phyloP scores from a whole-genome alignment of 2,113 vertebrate genomes.

The Arenaria interpres region DNA sequence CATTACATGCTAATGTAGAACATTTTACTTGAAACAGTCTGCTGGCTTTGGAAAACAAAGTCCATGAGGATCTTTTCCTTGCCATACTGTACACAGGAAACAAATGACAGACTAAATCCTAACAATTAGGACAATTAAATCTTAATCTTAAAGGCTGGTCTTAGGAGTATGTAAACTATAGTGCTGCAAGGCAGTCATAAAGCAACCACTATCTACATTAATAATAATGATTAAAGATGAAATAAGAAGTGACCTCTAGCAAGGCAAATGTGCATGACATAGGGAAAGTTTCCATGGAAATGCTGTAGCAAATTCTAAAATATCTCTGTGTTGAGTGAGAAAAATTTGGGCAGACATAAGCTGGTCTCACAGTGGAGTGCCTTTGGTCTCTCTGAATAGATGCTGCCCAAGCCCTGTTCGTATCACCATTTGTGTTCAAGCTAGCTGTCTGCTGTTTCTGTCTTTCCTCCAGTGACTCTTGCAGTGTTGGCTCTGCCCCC shows the following conservation, averaged over 20 bases:
- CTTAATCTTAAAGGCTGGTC: not conserved
- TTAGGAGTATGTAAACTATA: not conserved
- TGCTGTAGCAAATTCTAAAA: not conserved
- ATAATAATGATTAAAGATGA: not conserved
- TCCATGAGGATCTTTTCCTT: not conserved
- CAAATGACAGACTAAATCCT: not conserved
- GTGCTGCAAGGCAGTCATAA: not conserved
- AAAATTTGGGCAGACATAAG: not conserved
- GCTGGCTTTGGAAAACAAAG: not conserved
- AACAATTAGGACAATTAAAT: not conserved
- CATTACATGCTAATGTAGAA: not conserved
- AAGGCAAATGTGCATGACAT: not conserved
- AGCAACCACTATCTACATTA: not conserved
- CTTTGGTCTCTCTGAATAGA: not conserved
- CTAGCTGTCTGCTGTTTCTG: not conserved
- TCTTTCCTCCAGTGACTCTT: not conserved
- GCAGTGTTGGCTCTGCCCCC: not conserved
- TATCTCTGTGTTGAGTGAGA: not conserved
- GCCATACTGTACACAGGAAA: not conserved
- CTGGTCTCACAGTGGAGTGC: not conserved
- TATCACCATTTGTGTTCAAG: not conserved
- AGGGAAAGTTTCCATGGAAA: conserved; percentile 54
- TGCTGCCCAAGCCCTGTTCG: not conserved
- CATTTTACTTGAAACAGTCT: not conserved
- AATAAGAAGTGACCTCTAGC: conserved; percentile 10